phyloP scores from a whole-genome alignment of 2,113 vertebrate genomes.

The Pterophyllum scalare region DNA sequence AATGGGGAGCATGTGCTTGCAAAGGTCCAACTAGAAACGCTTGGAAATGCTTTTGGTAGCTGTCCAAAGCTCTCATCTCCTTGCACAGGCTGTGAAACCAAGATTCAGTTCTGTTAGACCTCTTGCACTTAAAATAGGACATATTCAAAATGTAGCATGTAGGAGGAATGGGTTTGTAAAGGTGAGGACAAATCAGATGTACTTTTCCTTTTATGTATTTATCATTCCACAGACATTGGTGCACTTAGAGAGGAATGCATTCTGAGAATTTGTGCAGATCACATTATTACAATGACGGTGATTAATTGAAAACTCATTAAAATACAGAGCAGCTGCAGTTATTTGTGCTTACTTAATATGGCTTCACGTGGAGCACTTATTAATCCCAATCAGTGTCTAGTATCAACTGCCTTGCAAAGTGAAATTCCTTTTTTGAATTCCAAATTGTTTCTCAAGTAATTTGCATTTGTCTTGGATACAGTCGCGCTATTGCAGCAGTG shows the following conservation, averaged over 20 bases:
- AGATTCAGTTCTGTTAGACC: slow-evolving; percentile 15
- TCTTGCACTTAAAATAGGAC: slow-evolving; percentile 31
- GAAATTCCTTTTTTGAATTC: slow-evolving; percentile 58
- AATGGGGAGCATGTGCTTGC: slow-evolving; percentile 36
- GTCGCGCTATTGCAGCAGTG: slow-evolving; percentile 37
- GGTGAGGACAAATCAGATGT: slow-evolving; percentile 54
- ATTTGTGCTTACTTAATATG: slow-evolving; percentile 41
- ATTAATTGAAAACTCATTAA: slow-evolving; percentile 52
- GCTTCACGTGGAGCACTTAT: slow-evolving; percentile 47
- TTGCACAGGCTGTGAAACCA: slow-evolving; percentile 22
- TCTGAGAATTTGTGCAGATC: slow-evolving; percentile 34
- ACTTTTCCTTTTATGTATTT: slow-evolving; percentile 24
- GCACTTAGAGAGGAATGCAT: slow-evolving; percentile 40
- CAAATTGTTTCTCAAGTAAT: slow-evolving; percentile 55
- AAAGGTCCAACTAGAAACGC: slow-evolving; percentile 33
- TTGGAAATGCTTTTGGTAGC: slow-evolving; percentile 43
- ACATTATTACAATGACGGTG: slow-evolving; percentile 20
- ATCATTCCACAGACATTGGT: slow-evolving; percentile 14
- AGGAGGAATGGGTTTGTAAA: slow-evolving; percentile 20
- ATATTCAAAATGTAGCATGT: slow-evolving; percentile 15
- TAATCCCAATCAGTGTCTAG: slow-evolving; percentile 71
- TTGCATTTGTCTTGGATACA: slow-evolving; percentile 57
- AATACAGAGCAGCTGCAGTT: slow-evolving; percentile 22
- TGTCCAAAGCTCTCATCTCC: slow-evolving; percentile 42
- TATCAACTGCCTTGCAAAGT: slow-evolving; percentile 47